Evolutionary conservation across 2,888 invertebrate genomes (phyloP).

Genomic region (Crepidodera aurea): DNA sequence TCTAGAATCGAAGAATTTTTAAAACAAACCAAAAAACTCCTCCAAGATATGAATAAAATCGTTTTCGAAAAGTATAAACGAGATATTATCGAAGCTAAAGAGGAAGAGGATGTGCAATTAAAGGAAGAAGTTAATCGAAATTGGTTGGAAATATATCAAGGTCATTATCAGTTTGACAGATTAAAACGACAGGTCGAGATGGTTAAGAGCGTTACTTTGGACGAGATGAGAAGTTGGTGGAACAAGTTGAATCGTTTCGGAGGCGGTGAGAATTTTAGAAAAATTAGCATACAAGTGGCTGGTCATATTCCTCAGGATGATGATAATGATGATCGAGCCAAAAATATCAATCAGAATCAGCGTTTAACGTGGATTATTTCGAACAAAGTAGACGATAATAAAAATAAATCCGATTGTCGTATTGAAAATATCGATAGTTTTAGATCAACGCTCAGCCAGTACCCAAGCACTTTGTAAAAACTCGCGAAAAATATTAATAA

Average conservation of each 20-base stretch:
- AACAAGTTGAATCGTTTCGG: slow-evolving; percentile 64
- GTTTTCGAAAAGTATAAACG: slow-evolving; percentile 71
- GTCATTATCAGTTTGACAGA: slow-evolving; percentile 81
- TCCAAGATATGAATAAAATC: slow-evolving; percentile 67
- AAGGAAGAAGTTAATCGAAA: slow-evolving; percentile 79
- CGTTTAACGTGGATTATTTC: slow-evolving; percentile 19
- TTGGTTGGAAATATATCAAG: slow-evolving; percentile 79
- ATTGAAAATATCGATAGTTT: slow-evolving; percentile 37
- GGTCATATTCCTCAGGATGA: slow-evolving; percentile 14
- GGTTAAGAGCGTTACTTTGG: slow-evolving; percentile 63
- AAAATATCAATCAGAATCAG: not conserved
- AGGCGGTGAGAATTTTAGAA: slow-evolving; percentile 59
- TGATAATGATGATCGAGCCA: not conserved
- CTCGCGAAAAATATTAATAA: too few relatives aligned
- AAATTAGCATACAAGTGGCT: slow-evolving; percentile 67
- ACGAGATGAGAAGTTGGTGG: slow-evolving; percentile 66
- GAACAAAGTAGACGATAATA: slow-evolving; percentile 17
- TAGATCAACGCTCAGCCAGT: slow-evolving; percentile 32
- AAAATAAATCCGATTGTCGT: slow-evolving; percentile 33
- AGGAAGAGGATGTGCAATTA: slow-evolving; percentile 78
- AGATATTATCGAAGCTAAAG: slow-evolving; percentile 78
- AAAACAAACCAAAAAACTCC: slow-evolving; percentile 67
- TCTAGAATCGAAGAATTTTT: slow-evolving; percentile 77
- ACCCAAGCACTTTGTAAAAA: too few relatives aligned
- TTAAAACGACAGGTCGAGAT: slow-evolving; percentile 72